Percentiles rank a stretch among this genome's conserved stretches.
phyloP scores from a whole-genome alignment of 30 jellyfish, hydroid and myxozoan species.

The Pelagia noctiluca region DNA sequence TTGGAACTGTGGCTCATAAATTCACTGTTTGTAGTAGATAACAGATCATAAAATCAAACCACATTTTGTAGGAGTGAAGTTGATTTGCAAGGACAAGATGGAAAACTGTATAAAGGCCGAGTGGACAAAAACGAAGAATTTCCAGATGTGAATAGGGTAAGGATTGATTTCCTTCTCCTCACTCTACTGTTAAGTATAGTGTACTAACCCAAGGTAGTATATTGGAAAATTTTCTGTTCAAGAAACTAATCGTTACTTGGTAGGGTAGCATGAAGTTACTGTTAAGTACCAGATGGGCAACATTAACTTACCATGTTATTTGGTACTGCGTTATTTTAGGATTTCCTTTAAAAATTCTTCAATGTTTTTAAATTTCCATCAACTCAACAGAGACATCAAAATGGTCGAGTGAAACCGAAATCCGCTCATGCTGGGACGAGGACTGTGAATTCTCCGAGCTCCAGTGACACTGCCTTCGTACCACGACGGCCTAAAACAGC shows the following conservation, averaged over 20 bases:
- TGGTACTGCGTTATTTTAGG: too few relatives aligned
- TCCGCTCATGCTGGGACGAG: conserved; percentile 11
- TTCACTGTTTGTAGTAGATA: too few relatives aligned
- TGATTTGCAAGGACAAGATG: conserved; percentile 83
- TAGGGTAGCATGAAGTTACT: too few relatives aligned
- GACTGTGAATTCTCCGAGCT: neutral
- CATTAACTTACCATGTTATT: neutral
- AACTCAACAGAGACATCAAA: neutral
- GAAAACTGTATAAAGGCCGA: conserved; percentile 80
- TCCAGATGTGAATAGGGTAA: conserved; percentile 51
- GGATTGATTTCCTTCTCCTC: neutral
- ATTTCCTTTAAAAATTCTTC: too few relatives aligned
- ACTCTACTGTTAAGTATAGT: neutral
- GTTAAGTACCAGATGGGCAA: neutral
- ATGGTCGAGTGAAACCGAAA: conserved; percentile 4
- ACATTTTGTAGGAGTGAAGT: conserved; percentile 63
- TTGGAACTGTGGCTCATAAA: too few relatives aligned
- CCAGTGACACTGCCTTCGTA: neutral
- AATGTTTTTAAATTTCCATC: too few relatives aligned
- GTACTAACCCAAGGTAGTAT: too few relatives aligned
- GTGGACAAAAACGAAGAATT: conserved; percentile 65
- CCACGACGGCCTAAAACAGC: conserved; percentile 16
- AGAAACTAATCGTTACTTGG: too few relatives aligned
- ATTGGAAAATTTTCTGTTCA: neutral
- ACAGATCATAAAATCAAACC: too few relatives aligned